Base-by-base conservation (phyloP, 2,113 vertebrate genomes). In the Paracanthobrama guichenoti region DNA sequence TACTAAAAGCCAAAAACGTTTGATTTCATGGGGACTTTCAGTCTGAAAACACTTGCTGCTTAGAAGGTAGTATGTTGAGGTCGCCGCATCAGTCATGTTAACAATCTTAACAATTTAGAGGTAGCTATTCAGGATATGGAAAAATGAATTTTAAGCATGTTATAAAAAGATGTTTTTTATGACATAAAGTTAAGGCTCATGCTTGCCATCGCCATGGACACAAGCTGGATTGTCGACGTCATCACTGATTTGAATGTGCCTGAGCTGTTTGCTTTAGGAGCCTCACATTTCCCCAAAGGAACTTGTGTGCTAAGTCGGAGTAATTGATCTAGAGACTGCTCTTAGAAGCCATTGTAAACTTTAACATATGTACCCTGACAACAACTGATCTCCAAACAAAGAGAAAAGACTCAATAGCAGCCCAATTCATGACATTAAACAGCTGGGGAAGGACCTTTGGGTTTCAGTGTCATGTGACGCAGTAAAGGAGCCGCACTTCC, bases 261-360 rank as follows among this genome's bases (percentile, higher is more conserved):
- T 66, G 66, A 60, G 62, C 39, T 86, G 55, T 86, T 84, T 81
- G 62, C 75, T 73, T 71, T 39, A 44, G 87, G 75, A 22, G 55
- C 12, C 39, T 59, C 76, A 12, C 72, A 72, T 24, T 22, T 59
- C 18, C 12, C 55, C 79, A 89, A 87, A 88, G 62, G 81, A 73
- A 78, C 11, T 42, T 91, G 87, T 92, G 89, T 91, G 88, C 89
- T 74, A 60, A 73, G 81, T 60, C 5, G 20, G 46, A 71, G 55
- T 86, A 73, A 88, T 77, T 85, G 72, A 83, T 85, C 53, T 64
- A 46, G 78, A 48, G 55, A 42, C 39, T 6, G 46, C 66, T 16
- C 66, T 73, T 81, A 81, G 24, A 24, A 86, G 79, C 86, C 86
- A 73, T 72, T 86, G 83, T 80, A 72, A 87, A 89, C 83, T 35